These are phyloP conservation scores for Oeneis ivallda DNA, from an alignment of 2,888 invertebrate species.

Conservation along the genomic window DNA sequence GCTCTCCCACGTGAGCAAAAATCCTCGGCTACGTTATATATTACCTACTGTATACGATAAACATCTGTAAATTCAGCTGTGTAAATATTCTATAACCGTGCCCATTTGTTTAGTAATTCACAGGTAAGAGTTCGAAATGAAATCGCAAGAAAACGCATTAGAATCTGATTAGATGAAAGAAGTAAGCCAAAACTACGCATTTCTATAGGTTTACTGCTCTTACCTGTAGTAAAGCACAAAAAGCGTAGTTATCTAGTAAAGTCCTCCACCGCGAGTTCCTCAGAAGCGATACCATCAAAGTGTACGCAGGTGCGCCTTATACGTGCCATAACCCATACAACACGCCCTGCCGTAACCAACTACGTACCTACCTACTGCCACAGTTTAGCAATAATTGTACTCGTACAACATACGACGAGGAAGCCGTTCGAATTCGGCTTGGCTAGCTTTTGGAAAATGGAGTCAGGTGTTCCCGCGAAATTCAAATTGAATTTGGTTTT, in stretches of 20 bases:
- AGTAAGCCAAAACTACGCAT: background rate
- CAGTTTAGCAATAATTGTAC: background rate
- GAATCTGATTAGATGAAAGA: too few species aligned
- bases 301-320: background rate
- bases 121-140: background rate
- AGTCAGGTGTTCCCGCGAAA: too few species aligned
- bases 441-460: too few species aligned
- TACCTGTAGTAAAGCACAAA: background rate
- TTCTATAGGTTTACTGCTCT: background rate
- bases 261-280: background rate
- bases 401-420: background rate
- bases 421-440: too few species aligned
- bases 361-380: too few species aligned
- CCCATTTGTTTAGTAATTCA: background rate
- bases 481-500: too few species aligned
- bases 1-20: too few species aligned
- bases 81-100: background rate
- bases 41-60: too few species aligned
- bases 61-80: too few species aligned
- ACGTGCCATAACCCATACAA: constrained; percentile 1
- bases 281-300: constrained; percentile 7
- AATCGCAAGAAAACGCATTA: background rate
- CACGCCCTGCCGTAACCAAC: constrained; percentile 5
- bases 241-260: background rate
- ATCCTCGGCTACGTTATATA: too few species aligned